Evolutionary conservation across 2,113 vertebrate species (phyloP).

Genomic region (Aphyosemion australe): DNA sequence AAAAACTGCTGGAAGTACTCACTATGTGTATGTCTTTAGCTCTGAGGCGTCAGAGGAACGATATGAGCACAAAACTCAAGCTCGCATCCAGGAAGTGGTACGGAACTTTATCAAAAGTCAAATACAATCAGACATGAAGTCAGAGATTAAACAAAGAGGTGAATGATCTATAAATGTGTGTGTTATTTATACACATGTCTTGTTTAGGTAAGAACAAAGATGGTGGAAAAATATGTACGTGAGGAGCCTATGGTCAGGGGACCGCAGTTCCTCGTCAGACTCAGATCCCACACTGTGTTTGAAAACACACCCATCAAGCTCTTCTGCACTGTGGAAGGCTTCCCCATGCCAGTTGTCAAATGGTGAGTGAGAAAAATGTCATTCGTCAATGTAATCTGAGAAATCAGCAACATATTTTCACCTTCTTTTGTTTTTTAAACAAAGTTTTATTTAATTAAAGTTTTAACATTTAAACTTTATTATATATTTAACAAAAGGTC

Average conservation of each 20-base stretch:
- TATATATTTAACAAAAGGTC: too few species aligned
- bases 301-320: constrained; percentile 88
- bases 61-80: constrained; percentile 72
- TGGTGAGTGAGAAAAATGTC: constrained; percentile 80
- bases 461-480: too few species aligned
- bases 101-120: constrained; percentile 15
- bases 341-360: constrained; percentile 88
- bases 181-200: not conserved
- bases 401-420: not conserved
- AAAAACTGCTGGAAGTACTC: too few species aligned
- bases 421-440: too few species aligned
- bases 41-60: constrained; percentile 68
- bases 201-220: constrained; percentile 83
- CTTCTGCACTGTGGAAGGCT: constrained; percentile 93
- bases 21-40: constrained; percentile 57
- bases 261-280: constrained; percentile 87
- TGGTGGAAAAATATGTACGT: constrained; percentile 79
- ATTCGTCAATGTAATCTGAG: not conserved
- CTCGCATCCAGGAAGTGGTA: constrained; percentile 77
- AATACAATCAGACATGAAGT: not conserved
- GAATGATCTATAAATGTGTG: too few species aligned
- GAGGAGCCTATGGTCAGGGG: constrained; percentile 88
- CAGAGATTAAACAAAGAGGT: not conserved
- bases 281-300: constrained; percentile 94
- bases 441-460: too few species aligned